These are phyloP conservation scores for Xylota segnis DNA, from an alignment of 2,888 invertebrate species.

Conservation along the genomic window DNA sequence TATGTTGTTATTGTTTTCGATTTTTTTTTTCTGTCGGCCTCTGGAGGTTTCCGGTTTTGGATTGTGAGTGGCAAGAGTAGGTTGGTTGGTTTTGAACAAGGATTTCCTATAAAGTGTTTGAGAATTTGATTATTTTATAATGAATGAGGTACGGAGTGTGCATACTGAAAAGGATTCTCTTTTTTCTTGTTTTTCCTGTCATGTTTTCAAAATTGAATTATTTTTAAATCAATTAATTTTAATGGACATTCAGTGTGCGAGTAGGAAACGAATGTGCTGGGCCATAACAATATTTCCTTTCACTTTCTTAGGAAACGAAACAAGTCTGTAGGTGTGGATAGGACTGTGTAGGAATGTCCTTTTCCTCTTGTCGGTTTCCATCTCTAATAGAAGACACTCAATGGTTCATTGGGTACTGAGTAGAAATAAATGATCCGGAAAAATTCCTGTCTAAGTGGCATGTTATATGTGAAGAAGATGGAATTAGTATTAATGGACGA, in stretches of 20 bases:
- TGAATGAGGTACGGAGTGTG: conserved; percentile 42
- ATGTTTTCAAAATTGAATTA: conserved; percentile 19
- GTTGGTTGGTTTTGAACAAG: conserved; percentile 26
- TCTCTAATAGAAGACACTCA: conserved; percentile 26
- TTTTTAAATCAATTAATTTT: conserved; percentile 51
- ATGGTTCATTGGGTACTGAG: conserved; percentile 63
- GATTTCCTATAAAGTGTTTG: conserved; percentile 41
- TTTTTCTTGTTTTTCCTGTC: neutral
- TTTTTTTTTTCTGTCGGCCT: neutral
- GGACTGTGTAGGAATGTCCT: conserved; percentile 13
- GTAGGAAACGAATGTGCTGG: conserved; percentile 16
- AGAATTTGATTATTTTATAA: conserved; percentile 54
- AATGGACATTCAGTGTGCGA: neutral
- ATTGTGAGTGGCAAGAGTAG: conserved; percentile 1
- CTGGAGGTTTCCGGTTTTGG: conserved; percentile 8
- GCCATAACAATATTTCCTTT: conserved; percentile 19
- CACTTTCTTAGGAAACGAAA: conserved; percentile 13
- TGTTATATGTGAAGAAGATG: conserved; percentile 51
- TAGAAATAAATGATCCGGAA: conserved; percentile 64
- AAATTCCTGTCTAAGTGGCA: conserved; percentile 65
- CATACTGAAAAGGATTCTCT: conserved; percentile 29
- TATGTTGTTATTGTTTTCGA: conserved; percentile 28
- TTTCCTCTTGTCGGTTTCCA: conserved; percentile 21
- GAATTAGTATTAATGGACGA: conserved; percentile 67
- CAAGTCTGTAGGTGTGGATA: neutral